A percentile compares a stretch with the other conserved stretches of the same genome.
Conservation (phyloP, 2,113 vertebrate species). For the Dromiciops gliroides region DNA sequence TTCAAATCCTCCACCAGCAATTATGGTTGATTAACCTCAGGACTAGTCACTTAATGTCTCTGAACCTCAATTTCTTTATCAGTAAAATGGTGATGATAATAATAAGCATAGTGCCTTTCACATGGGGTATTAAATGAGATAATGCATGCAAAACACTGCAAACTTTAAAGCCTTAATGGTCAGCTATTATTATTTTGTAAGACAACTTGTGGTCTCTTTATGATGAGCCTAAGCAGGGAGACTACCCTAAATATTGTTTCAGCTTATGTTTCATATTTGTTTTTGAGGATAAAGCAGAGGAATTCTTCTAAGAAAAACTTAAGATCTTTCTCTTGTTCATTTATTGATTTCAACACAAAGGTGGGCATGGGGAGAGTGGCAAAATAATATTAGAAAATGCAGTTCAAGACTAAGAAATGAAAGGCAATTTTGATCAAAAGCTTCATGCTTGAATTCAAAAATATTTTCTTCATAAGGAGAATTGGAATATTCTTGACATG, state of each 20-base stretch:
- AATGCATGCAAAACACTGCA: too few relatives aligned
- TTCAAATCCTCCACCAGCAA: background rate
- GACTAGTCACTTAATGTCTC: background rate
- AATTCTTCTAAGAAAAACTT: background rate
- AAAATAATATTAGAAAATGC: background rate
- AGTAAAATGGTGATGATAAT: too few relatives aligned
- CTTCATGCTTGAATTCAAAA: background rate
- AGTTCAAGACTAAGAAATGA: background rate
- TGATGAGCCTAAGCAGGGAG: background rate
- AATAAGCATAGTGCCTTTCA: too few relatives aligned
- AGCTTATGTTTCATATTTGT: background rate
- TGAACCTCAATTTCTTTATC: too few relatives aligned
- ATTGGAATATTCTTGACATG: too few relatives aligned
- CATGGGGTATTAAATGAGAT: too few relatives aligned
- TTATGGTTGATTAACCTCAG: background rate
- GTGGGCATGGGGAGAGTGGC: background rate
- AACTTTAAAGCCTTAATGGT: background rate
- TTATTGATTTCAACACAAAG: background rate
- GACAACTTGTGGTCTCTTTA: background rate
- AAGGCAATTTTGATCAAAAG: background rate
- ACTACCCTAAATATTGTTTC: background rate
- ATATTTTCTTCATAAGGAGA: background rate
- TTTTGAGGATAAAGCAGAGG: background rate
- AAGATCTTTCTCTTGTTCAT: background rate
- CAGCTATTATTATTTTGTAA: background rate